A percentile compares a stretch with the other conserved stretches of the same genome.
These are phyloP conservation scores for Charaxes varanes DNA, from an alignment of 1,140 invertebrate species.

Conservation along the genomic window DNA sequence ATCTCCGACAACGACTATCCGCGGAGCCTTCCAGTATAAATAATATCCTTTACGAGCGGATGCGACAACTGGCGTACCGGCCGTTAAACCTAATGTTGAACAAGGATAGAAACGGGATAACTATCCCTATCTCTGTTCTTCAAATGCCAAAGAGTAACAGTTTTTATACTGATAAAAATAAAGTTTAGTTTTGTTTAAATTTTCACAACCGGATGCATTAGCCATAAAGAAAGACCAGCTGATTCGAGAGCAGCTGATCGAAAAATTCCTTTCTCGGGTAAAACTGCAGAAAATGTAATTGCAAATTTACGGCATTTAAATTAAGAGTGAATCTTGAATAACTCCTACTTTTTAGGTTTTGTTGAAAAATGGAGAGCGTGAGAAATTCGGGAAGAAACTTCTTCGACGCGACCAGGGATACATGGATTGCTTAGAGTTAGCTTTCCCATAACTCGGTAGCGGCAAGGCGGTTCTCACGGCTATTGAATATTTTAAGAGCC, in stretches of 20 bases:
- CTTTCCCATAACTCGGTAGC: conserved; percentile 6
- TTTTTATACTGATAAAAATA: conserved; percentile 11
- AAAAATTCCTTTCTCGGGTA: conserved; percentile 4
- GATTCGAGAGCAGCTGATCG: conserved; percentile 26
- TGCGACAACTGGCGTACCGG: conserved; percentile 29
- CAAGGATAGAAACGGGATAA: conserved; percentile 42
- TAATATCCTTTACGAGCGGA: conserved; percentile 34
- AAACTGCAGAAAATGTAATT: conserved; percentile 11
- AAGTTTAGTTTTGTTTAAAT: conserved; percentile 11
- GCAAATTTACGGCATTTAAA: conserved; percentile 11
- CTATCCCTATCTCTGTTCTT: conserved; percentile 23
- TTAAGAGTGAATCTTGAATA: conserved; percentile 20
- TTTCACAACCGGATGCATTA: conserved; percentile 14
- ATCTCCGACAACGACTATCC: no score
- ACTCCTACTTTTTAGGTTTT: conserved; percentile 23
- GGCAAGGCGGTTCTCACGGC: conserved; percentile 10
- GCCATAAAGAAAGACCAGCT: conserved; percentile 27
- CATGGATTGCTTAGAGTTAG: conserved; percentile 20
- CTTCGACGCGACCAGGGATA: conserved; percentile 57
- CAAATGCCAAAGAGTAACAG: not conserved
- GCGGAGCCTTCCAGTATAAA: conserved; percentile 17
- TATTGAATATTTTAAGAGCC: not conserved
- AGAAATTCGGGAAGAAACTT: conserved; percentile 71
- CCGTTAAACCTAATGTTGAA: conserved; percentile 36
- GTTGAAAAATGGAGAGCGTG: conserved; percentile 57